phyloP scores from a whole-genome alignment of 2,888 invertebrate species.

The Zaprionus bogoriensis region DNA sequence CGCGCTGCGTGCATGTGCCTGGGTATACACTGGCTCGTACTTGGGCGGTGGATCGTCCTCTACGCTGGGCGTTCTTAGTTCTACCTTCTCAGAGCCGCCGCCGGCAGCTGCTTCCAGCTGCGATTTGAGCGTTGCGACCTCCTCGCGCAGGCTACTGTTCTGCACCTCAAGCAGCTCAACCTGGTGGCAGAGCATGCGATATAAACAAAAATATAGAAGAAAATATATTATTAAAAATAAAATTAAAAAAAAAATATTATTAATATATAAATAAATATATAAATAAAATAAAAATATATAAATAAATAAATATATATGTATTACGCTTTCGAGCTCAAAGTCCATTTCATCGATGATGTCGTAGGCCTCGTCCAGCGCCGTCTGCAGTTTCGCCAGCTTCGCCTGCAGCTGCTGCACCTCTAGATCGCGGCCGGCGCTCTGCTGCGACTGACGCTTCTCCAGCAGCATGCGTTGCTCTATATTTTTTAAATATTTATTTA shows the following conservation, averaged over 20 bases:
- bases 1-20: slow-evolving; percentile 36
- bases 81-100: background rate
- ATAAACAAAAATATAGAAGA: background rate
- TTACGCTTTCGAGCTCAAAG: slow-evolving; percentile 81
- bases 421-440: slow-evolving; percentile 25
- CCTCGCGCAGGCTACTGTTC: slow-evolving; percentile 74
- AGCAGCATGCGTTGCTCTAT: slow-evolving; percentile 59
- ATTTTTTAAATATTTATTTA: no score
- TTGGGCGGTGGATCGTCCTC: slow-evolving; percentile 53
- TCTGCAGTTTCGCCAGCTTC: slow-evolving; percentile 62
- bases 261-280: no score
- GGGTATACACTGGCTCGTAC: slow-evolving; percentile 34
- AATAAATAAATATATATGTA: slow-evolving; percentile 1
- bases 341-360: slow-evolving; percentile 82
- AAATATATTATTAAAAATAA: no score
- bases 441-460: slow-evolving; percentile 46
- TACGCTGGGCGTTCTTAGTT: background rate
- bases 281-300: background rate
- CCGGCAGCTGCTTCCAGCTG: background rate
- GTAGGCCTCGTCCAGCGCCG: slow-evolving; percentile 74
- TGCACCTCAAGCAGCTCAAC: slow-evolving; percentile 79
- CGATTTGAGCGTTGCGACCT: slow-evolving; percentile 60
- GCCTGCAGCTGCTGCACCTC: slow-evolving; percentile 50
- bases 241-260: no score
- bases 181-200: slow-evolving; percentile 36